Base-by-base conservation (phyloP, 2,888 invertebrate species). In the Leptinotarsa peninsularis region DNA sequence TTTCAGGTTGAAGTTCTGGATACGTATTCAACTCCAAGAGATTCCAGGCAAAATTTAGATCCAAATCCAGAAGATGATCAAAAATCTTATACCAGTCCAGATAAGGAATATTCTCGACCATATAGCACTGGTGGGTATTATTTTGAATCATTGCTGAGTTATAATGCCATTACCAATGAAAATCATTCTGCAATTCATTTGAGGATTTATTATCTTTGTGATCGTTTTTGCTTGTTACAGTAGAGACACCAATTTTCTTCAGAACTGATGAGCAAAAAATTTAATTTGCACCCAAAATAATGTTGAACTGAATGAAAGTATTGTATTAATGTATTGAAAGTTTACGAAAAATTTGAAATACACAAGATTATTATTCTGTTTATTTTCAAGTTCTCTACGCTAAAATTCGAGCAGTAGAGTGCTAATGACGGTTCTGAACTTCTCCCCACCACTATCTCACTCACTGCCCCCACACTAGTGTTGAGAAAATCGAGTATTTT, bases 11-110 rank as follows among this genome's bases (percentile, higher is more conserved):
- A 93, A 88, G 91, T 94, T 82, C 89, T 94, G 87, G 94, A 94
- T 87, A 92, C 92, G 75, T 94, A 94, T 87, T 93, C 93, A 85
- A 93, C 93, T 84, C 94, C 94, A 18, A 90, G 92, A 79, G 94
- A 94, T 86, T 93, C 93, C 49, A 86, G 84, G 80, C 86, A 85
- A 78, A 86, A 84, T 73, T 78, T 86, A 74, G 85, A 82, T 80
- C 86, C 86, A 82, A 43, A 56, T 15, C 69, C 58, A 21, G 89
- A 89, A 75, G 90, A 90, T 5, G 87, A 88, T 74, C 84, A 84
- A 67, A 89, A 89, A 81, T 88, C 89, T 84, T 89, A 90, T 83
- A 89, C 89, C 70, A 90, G 90, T 84, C 89, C 90, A 33, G 91
- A 91, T 86, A 88, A 90, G 80, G 90, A 91, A 84, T 91, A 91